Conservation (phyloP, 2,113 vertebrate species). For the Candoia aspera region DNA sequence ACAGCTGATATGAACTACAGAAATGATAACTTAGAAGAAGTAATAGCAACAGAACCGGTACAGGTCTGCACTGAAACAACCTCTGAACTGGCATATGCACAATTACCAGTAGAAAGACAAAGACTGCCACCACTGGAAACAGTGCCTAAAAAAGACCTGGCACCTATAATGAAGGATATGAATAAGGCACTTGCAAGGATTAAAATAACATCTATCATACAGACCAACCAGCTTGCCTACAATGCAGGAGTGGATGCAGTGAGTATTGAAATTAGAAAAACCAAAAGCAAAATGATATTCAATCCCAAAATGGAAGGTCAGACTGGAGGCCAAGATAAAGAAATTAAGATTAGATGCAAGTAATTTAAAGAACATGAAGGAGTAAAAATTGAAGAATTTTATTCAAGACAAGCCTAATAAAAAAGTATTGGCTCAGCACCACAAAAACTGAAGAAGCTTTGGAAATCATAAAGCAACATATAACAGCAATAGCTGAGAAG, state of each 20-base stretch:
- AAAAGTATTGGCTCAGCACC: neutral
- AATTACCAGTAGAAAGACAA: no score
- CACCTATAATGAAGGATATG: no score
- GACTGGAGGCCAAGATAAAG: neutral
- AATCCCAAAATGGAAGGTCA: neutral
- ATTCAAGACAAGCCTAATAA: neutral
- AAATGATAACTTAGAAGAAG: no score
- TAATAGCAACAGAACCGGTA: no score
- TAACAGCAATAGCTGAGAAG: neutral
- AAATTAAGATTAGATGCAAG: neutral
- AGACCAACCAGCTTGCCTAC: neutral
- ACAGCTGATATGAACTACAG: no score
- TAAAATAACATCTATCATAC: no score
- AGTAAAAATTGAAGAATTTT: neutral
- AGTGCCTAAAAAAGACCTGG: no score
- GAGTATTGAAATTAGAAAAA: neutral
- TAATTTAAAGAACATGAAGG: neutral
- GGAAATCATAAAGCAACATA: neutral
- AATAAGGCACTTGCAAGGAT: no score
- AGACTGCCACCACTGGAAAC: no score
- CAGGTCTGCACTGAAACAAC: no score
- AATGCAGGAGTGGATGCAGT: neutral
- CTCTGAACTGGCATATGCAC: no score
- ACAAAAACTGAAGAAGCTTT: neutral
- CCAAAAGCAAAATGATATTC: neutral